These are phyloP conservation scores for Sorex maritimensis DNA, from an alignment of 2,797 vertebrate genomes.

Conservation along the genomic window DNA sequence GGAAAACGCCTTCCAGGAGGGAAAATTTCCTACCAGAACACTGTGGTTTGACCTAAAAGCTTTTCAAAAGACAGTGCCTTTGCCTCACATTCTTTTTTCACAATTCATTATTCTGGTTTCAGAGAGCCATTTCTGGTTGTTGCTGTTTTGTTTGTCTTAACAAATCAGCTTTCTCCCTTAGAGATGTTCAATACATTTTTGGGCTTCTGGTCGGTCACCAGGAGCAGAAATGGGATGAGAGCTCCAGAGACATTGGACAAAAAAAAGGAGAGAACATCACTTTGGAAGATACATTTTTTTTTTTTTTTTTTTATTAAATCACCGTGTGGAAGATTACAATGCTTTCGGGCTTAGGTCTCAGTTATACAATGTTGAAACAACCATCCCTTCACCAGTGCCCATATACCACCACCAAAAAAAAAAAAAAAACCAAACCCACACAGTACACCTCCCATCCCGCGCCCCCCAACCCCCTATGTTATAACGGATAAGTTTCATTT, in stretches of 20 bases:
- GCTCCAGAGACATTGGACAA: not conserved
- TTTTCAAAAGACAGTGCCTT: constrained; percentile 24
- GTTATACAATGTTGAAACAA: too few species aligned
- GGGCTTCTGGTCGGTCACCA: not conserved
- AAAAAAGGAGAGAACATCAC: not conserved
- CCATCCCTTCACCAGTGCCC: too few species aligned
- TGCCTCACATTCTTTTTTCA: not conserved
- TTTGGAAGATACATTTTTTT: constrained; percentile 43
- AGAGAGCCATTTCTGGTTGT: constrained; percentile 23
- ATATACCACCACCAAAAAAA: too few species aligned
- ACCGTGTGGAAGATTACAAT: too few species aligned
- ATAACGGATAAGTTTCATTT: too few species aligned
- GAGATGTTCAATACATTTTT: not conserved
- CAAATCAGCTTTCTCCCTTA: not conserved
- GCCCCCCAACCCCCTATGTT: too few species aligned
- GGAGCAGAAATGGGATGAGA: not conserved
- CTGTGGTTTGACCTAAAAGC: constrained; percentile 44
- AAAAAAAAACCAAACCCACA: too few species aligned
- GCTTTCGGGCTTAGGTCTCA: too few species aligned
- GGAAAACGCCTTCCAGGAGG: constrained; percentile 73
- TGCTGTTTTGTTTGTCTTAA: not conserved
- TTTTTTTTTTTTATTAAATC: too few species aligned
- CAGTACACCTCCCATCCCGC: too few species aligned
- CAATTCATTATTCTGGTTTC: not conserved
- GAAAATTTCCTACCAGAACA: constrained; percentile 74